phyloP scores from a whole-genome alignment of 1,140 invertebrate species.

The Cryptotermes secundus region DNA sequence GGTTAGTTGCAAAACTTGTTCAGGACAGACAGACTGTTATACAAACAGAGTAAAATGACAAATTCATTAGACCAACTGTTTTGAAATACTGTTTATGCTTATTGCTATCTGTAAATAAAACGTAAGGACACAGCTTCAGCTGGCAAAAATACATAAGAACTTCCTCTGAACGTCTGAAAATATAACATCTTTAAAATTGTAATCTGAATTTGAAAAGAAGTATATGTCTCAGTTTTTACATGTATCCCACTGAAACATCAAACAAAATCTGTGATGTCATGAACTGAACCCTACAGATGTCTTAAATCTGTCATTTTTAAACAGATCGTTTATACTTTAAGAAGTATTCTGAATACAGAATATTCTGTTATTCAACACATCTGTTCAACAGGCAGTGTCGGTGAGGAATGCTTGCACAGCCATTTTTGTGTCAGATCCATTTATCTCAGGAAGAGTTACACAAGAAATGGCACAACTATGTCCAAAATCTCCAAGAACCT shows the following conservation, averaged over 20 bases:
- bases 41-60: not conserved
- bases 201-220: not conserved
- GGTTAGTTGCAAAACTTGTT: not conserved
- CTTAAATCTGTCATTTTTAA: no score
- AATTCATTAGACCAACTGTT: not conserved
- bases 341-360: not conserved
- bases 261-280: not conserved
- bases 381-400: not conserved
- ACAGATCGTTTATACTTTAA: not conserved
- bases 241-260: not conserved
- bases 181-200: not conserved
- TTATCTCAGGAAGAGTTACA: not conserved
- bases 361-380: not conserved
- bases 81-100: not conserved
- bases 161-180: not conserved
- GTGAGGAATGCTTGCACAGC: not conserved
- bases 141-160: not conserved
- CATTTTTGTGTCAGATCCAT: not conserved
- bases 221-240: not conserved
- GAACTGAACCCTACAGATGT: not conserved
- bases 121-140: not conserved
- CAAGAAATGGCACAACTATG: not conserved
- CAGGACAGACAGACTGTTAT: not conserved
- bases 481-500: not conserved
- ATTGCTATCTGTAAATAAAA: not conserved